These are phyloP conservation scores for Tamandua tetradactyla DNA, from an alignment of 2,797 vertebrate genomes.

Conservation along the genomic window DNA sequence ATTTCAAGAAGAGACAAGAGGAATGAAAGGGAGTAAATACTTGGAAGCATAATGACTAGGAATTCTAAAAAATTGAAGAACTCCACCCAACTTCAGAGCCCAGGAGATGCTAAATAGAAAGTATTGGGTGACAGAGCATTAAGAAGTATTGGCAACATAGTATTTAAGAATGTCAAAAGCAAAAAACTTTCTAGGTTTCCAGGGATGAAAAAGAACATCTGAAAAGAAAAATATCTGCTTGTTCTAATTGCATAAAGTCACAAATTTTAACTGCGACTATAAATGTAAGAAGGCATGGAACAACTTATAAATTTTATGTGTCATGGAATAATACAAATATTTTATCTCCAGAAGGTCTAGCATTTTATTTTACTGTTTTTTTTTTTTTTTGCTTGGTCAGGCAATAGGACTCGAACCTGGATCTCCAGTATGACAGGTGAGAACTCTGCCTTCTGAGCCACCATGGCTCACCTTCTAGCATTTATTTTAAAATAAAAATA, in stretches of 20 bases:
- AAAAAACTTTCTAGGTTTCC: not conserved
- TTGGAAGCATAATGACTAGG: not conserved
- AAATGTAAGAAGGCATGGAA: not conserved
- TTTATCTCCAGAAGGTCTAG: not conserved
- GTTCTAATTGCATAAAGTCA: not conserved
- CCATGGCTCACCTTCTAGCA: too few relatives aligned
- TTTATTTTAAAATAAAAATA: conserved; percentile 37
- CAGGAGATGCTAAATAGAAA: not conserved
- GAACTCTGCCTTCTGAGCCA: too few relatives aligned
- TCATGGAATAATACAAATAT: not conserved
- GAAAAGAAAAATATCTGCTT: not conserved
- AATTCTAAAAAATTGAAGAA: not conserved
- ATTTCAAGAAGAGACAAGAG: not conserved
- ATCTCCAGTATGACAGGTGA: too few relatives aligned
- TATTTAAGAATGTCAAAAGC: not conserved
- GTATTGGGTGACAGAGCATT: not conserved
- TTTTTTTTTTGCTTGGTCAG: too few relatives aligned
- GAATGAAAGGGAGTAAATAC: not conserved
- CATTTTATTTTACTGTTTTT: too few relatives aligned
- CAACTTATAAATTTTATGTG: not conserved
- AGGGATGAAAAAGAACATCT: not conserved
- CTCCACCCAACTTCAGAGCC: not conserved
- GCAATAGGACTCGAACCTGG: too few relatives aligned
- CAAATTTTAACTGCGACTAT: not conserved
- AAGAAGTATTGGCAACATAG: not conserved